A percentile compares a stretch with the other conserved stretches of the same genome.
Evolutionary conservation across 2,888 invertebrate genomes (phyloP).

Genomic region (Nudaria mundana): DNA sequence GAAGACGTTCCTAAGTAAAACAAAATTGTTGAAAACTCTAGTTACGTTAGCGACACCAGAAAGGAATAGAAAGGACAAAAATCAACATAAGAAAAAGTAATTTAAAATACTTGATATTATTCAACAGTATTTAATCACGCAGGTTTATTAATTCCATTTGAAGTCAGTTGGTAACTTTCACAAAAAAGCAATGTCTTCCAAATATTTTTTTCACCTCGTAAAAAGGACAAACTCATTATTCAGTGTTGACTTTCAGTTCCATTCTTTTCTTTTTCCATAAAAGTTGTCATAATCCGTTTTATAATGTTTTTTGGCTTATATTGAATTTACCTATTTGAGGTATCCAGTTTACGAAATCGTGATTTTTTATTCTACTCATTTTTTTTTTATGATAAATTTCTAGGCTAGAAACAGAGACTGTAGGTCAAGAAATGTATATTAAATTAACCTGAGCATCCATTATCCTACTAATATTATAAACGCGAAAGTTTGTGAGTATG

Average conservation of each 20-base stretch:
- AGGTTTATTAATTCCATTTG: slow-evolving; percentile 36
- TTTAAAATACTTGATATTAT: slow-evolving; percentile 23
- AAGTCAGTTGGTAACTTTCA: slow-evolving; percentile 30
- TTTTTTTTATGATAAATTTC: no score
- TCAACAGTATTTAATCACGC: slow-evolving; percentile 25
- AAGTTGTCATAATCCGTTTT: slow-evolving; percentile 41
- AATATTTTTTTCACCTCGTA: slow-evolving; percentile 32
- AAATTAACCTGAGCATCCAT: no score
- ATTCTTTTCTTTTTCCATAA: slow-evolving; percentile 34
- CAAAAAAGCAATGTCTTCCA: slow-evolving; percentile 25
- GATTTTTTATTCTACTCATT: no score
- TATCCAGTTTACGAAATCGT: no score
- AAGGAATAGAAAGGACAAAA: slow-evolving; percentile 1
- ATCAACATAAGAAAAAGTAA: slow-evolving; percentile 14
- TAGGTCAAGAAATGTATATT: no score
- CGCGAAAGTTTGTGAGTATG: no score
- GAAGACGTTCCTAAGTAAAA: neutral
- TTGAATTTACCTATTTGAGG: no score
- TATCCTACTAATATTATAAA: no score
- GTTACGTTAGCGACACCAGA: neutral
- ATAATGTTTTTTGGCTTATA: no score
- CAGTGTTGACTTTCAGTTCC: slow-evolving; percentile 44
- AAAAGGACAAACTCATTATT: slow-evolving; percentile 42
- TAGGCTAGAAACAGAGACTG: no score
- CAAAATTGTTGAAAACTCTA: neutral